Evolutionary conservation across 2,113 vertebrate genomes (phyloP), one percentile per base, ranked within the genome.

Genomic region (Gymnarchus niloticus): DNA sequence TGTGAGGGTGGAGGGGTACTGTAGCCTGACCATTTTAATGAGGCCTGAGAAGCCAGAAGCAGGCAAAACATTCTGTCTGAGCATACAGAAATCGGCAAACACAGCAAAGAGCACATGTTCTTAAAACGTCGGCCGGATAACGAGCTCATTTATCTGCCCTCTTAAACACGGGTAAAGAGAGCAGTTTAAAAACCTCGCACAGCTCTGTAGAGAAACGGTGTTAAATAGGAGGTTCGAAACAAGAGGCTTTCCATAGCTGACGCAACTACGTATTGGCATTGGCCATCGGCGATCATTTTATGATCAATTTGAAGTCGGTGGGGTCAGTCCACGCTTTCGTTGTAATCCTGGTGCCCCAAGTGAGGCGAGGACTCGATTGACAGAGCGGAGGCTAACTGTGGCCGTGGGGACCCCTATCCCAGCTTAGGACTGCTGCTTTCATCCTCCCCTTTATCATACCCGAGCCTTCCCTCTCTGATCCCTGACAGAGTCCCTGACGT

Each of bases 21-120:
- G 52, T 61, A 85, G 76, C 85, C 48, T 85, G 49, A 33, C 82
- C 83, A 85, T 85, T 88, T 88, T 87, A 87, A 83, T 87, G 65
- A 85, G 84, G 52, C 76, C 28, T 61, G 54, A 82, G 81, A 85
- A 88, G 80, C 54, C 41, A 59, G 0, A 80, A 61, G 59, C 41
- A 59, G 48, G 69, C 88, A 77, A 59, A 48, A 83, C 59, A 51
- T 56, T 80, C 23, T 21, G 81, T 69, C 76, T 69, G 73, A 59
- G 77, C 56, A 56, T 48, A 83, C 52, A 48, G 57, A 76, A 87
- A 84, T 89, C 83, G 6, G 14, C 54, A 82, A 8, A 14, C 41
- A 4, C 0, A 37, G 76, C 33, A 46, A n/a, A 7, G 33, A 23
- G 61, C 6, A 5, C 19, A 9, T 33, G 17, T 8, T 48, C 9